A percentile compares a stretch with the other conserved stretches of the same genome.
These are phyloP conservation scores for Actinernus sp. DNA, from an alignment of 92 coral and sea anemone genomes.

Conservation along the genomic window DNA sequence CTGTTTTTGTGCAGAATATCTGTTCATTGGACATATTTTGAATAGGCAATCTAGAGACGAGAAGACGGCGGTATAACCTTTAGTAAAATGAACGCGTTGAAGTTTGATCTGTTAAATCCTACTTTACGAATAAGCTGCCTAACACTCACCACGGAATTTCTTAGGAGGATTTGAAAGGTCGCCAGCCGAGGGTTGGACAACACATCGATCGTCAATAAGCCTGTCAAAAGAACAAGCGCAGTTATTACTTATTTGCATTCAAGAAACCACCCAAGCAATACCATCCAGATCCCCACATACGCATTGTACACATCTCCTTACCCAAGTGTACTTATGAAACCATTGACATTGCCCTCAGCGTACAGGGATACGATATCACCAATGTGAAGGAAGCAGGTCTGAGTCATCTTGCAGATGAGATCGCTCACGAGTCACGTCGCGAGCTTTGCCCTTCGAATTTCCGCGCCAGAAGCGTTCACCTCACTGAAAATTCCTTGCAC, in stretches of 20 bases:
- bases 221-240: slow-evolving; percentile 75
- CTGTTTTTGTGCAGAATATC: slow-evolving; percentile 99
- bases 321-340: slow-evolving; percentile 99
- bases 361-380: slow-evolving; percentile 98
- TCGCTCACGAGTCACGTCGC: too few relatives aligned
- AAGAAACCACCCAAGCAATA: slow-evolving; percentile 6
- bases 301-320: slow-evolving; percentile 40
- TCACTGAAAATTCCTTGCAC: slow-evolving; percentile 19
- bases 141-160: slow-evolving; percentile 92
- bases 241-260: neutral
- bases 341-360: slow-evolving; percentile 98
- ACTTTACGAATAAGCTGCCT: slow-evolving; percentile 3
- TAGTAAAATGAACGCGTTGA: neutral
- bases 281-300: neutral
- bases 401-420: slow-evolving; percentile 64
- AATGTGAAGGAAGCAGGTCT: slow-evolving; percentile 94
- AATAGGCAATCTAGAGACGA: slow-evolving; percentile 89
- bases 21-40: slow-evolving; percentile 98
- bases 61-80: neutral
- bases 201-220: slow-evolving; percentile 97
- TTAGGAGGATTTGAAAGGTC: slow-evolving; percentile 98
- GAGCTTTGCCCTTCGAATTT: slow-evolving; percentile 45
- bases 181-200: slow-evolving; percentile 97
- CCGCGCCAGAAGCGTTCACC: slow-evolving; percentile 33
- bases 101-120: neutral